Base-by-base conservation (phyloP, 2,113 vertebrate species). In the Chaenocephalus aceratus region DNA sequence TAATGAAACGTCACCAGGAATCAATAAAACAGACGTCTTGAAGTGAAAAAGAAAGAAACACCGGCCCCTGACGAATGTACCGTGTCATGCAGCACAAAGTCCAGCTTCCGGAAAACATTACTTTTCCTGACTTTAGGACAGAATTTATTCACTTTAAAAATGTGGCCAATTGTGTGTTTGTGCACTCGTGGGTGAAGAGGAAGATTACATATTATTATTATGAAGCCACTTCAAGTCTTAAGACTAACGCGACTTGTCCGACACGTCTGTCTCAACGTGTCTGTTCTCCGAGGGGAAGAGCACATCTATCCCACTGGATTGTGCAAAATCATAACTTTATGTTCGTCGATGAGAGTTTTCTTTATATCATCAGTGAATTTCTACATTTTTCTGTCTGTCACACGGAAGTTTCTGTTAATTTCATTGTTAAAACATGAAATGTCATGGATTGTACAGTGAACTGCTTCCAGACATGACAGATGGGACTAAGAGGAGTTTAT, bases 1-100 rank as follows among this genome's bases (percentile, higher is more conserved):
- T 57, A 66, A 77, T 65, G 54, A 83, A 62, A 77, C 6, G 49
- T 73, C 26, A 73, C 56, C 57, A 57, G 53, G n/a, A 36, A 75
- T 79, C 65, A 76, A 71, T n/a, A 72, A 72, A 54, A 62, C 36
- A 21, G 65, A 59, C 72, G 51, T 36, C 34, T 53, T 69, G 10
- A 80, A 30, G 3, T 30, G 26, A 21, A 21, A n/a, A 21, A 21
- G 21, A 21, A 21, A 21, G 26, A 30, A 21, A 69, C 41, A 72
- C 6, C 0, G 7, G 18, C 7, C 36, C n/a, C 36, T 6, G 6
- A 41, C 36, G 7, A 41, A 41, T 41, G 30, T 4, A 30, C 30
- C 4, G 30, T 30, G 30, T 30, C 30, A 30, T 4, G 36, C 6
- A 41, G 36, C 36, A 41, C 7, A 41, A 7, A 41, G 36, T 41